These are phyloP conservation scores for Metellina segmentata DNA, from an alignment of 2,888 invertebrate genomes.

Conservation along the genomic window DNA sequence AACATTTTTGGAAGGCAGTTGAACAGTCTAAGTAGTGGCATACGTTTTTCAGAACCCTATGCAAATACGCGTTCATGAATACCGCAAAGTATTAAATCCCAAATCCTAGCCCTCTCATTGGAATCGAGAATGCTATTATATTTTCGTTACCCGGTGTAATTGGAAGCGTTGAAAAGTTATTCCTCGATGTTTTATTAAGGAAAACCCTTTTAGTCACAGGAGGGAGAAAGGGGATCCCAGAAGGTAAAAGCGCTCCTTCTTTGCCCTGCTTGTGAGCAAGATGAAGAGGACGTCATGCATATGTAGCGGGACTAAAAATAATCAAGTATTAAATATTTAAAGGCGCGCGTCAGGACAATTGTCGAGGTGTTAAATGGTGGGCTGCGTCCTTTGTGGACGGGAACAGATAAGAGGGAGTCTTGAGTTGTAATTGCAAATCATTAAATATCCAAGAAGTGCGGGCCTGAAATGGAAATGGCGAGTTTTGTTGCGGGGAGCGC, in stretches of 20 bases:
- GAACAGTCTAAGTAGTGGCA: too few relatives aligned
- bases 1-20: too few relatives aligned
- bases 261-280: background rate
- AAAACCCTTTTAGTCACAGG: slow-evolving; percentile 43
- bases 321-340: slow-evolving; percentile 75
- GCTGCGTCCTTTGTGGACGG: slow-evolving; percentile 62
- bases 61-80: too few relatives aligned
- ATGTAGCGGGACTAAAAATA: slow-evolving; percentile 73
- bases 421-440: slow-evolving; percentile 76
- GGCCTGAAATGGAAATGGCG: slow-evolving; percentile 68
- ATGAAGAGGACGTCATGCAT: slow-evolving; percentile 62
- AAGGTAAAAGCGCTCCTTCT: too few relatives aligned
- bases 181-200: background rate
- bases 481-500: slow-evolving; percentile 51
- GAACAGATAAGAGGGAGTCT: slow-evolving; percentile 28
- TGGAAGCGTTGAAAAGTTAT: too few relatives aligned
- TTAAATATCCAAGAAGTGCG: slow-evolving; percentile 74
- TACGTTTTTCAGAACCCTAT: too few relatives aligned
- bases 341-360: slow-evolving; percentile 67
- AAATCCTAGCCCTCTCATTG: too few relatives aligned
- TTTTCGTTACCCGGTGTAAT: too few relatives aligned
- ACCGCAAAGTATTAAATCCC: too few relatives aligned
- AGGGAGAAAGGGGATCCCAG: background rate
- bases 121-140: too few relatives aligned
- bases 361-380: slow-evolving; percentile 72